Evolutionary conservation across 2,888 invertebrate species (phyloP), one percentile per base, ranked within the genome.

Genomic region (Sphinx pinastri): DNA sequence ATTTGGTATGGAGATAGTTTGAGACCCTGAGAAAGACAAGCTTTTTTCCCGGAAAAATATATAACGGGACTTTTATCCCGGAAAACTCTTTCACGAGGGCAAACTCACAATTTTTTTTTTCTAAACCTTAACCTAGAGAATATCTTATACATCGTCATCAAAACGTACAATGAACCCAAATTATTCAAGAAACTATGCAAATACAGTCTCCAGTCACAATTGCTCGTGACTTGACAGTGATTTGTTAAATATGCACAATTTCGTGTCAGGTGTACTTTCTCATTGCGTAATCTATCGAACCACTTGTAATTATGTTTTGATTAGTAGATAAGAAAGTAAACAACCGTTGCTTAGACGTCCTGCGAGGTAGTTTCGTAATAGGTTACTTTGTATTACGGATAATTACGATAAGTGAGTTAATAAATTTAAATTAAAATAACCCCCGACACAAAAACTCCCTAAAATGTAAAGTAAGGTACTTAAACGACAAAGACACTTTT

Each of bases 221-320:
- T 19, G 63, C 19, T 47, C 47, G 59, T 60, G 60, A 63, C 19
- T 25, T 19, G 63, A 63, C 63, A 49, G 63, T 63, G 47, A 63
- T 63, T 49, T 49, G 63, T 63, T 63, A 63, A 49, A 63, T 49
- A 63, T 63, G 63, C 49, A 49, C 49, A 5, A 63, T 16, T 60
- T 19, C 63, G 19, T 63, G 63, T 47, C 49, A 63, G 63, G 63
- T 63, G 63, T 63, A 63, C 63, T 63, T 63, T 63, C 63, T 54
- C 16, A 49, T 63, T 63, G 16, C 47, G 19, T 47, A 63, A 63
- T 2, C 13, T 12, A 25, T 57, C 7, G 49, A 47, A 49, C 60
- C 12, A 47, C 63, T 63, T 63, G 49, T 63, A 49, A 63, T 63
- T 63, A 49, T 63, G 47, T 63, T 13, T 47, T 63, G 63, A 63